Evolutionary conservation across 1,140 invertebrate species (phyloP).

Genomic region (Bemisia tabaci): DNA sequence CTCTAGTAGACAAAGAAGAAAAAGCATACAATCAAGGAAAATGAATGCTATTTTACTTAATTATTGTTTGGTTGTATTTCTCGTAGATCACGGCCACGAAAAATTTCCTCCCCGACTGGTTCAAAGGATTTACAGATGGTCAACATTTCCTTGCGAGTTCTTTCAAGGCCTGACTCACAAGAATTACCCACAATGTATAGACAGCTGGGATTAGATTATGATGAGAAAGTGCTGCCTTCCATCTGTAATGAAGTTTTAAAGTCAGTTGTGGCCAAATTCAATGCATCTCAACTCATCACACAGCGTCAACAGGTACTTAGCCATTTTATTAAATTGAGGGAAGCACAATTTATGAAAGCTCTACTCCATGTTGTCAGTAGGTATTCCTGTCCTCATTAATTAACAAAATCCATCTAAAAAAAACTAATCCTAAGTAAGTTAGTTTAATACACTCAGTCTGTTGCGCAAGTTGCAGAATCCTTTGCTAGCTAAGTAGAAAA

Average conservation of each 20-base stretch:
- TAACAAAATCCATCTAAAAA: no score
- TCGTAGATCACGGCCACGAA: slow-evolving; percentile 73
- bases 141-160: slow-evolving; percentile 91
- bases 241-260: slow-evolving; percentile 99
- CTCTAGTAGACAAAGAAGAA: no score
- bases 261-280: slow-evolving; percentile 98
- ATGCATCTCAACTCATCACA: slow-evolving; percentile 97
- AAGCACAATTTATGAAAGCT: no score
- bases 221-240: slow-evolving; percentile 87
- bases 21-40: no score
- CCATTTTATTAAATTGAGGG: slow-evolving; percentile 8
- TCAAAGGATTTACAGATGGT: slow-evolving; percentile 99
- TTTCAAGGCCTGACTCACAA: slow-evolving; percentile 78
- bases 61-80: no score
- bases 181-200: slow-evolving; percentile 77
- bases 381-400: no score
- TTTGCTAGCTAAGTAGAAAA: no score
- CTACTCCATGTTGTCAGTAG: no score
- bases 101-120: slow-evolving; percentile 94
- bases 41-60: no score
- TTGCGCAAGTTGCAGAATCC: no score
- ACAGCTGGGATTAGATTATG: slow-evolving; percentile 73
- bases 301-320: slow-evolving; percentile 79
- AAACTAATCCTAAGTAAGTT: no score
- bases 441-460: no score